Evolutionary conservation across 2,888 invertebrate genomes (phyloP).

Genomic region (Deilephila porcellus): DNA sequence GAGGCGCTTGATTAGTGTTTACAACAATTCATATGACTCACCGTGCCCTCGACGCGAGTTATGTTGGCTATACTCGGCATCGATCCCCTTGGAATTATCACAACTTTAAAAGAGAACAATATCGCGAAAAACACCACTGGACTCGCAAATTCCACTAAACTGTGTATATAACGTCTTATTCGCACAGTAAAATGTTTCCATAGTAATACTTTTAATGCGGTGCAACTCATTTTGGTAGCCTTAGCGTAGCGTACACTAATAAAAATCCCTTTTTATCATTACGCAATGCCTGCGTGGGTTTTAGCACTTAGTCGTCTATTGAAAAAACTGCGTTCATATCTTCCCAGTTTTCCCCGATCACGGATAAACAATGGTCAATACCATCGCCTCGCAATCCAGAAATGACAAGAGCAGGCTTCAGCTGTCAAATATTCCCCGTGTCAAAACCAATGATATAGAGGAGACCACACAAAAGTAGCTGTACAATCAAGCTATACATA

Average conservation of each 20-base stretch:
- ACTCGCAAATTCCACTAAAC: conserved; percentile 51
- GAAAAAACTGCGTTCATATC: too few species aligned
- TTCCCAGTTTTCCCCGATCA: too few species aligned
- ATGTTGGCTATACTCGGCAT: background rate
- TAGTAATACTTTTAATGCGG: conserved; percentile 53
- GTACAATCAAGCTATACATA: too few species aligned
- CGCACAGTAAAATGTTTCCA: conserved; percentile 61
- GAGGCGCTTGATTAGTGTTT: background rate
- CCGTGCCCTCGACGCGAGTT: conserved; percentile 6
- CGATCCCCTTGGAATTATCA: background rate
- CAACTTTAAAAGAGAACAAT: conserved; percentile 34
- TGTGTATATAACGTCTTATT: conserved; percentile 52
- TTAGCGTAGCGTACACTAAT: background rate
- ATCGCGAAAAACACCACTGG: conserved; percentile 50
- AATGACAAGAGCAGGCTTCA: too few species aligned
- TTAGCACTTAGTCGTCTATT: too few species aligned
- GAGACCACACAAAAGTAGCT: too few species aligned
- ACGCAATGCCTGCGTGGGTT: background rate
- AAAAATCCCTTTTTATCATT: background rate
- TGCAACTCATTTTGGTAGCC: conserved; percentile 34
- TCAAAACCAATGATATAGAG: too few species aligned
- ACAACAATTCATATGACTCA: background rate
- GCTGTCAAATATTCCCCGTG: too few species aligned
- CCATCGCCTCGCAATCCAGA: too few species aligned
- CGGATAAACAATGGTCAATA: too few species aligned